These are phyloP conservation scores for Mayetiola destructor DNA, from an alignment of 2,888 invertebrate genomes.

Conservation along the genomic window DNA sequence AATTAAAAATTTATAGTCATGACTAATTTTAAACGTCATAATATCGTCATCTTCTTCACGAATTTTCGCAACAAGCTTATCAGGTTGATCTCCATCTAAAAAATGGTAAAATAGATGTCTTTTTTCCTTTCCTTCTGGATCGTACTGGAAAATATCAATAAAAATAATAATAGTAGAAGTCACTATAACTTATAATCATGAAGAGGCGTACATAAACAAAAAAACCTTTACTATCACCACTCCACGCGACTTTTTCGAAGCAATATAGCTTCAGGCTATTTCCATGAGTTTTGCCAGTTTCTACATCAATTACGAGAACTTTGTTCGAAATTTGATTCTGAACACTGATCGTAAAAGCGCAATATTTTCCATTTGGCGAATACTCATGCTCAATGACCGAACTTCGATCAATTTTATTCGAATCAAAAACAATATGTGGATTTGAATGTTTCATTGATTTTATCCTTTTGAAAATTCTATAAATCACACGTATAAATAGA, in stretches of 20 bases:
- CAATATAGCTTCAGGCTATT: neutral
- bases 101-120: neutral
- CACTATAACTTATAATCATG: no score
- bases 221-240: conserved; percentile 10
- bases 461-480: conserved; percentile 5
- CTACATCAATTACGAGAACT: neutral
- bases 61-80: neutral
- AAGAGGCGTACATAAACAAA: conserved; percentile 14
- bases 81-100: neutral
- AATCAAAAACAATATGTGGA: conserved; percentile 9
- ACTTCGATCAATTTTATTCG: neutral
- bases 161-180: no score
- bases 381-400: conserved; percentile 11
- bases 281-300: conserved; percentile 11
- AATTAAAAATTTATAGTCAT: conserved; percentile 12
- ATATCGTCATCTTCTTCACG: neutral
- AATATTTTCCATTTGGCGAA: conserved; percentile 11
- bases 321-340: neutral
- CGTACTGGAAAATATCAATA: conserved; percentile 7
- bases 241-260: conserved; percentile 11
- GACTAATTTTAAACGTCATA: neutral
- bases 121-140: neutral
- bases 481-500: neutral
- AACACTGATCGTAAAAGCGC: neutral
- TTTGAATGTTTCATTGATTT: neutral